Evolutionary conservation across 1,140 invertebrate species (phyloP).

Genomic region (Calosoma granatense): DNA sequence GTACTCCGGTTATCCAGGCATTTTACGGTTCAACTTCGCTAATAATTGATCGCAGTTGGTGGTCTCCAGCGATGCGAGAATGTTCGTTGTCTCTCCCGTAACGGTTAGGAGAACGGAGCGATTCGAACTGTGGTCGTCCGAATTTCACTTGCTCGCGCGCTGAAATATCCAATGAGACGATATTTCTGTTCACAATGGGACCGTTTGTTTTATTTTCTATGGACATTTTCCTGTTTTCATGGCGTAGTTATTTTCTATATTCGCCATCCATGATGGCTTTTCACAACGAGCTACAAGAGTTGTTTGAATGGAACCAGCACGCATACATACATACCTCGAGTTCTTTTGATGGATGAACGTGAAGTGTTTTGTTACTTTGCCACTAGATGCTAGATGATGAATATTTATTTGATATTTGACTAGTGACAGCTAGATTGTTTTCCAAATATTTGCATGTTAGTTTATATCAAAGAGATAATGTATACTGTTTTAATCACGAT

Average conservation of each 20-base stretch:
- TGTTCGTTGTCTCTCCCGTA: not conserved
- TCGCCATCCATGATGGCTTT: not conserved
- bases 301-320: too few relatives aligned
- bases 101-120: not conserved
- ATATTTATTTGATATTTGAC: too few relatives aligned
- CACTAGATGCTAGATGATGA: too few relatives aligned
- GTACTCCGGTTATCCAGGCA: not conserved
- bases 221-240: constrained; percentile 5
- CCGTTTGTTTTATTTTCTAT: constrained; percentile 6
- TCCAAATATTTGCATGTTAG: too few relatives aligned
- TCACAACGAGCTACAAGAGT: not conserved
- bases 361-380: too few relatives aligned
- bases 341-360: too few relatives aligned
- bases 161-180: not conserved
- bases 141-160: too few relatives aligned
- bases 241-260: constrained; percentile 2
- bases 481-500: too few relatives aligned
- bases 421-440: too few relatives aligned
- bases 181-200: not conserved
- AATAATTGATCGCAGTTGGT: constrained; percentile 7
- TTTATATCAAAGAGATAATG: too few relatives aligned
- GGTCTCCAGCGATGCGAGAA: too few relatives aligned
- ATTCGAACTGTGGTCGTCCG: not conserved
- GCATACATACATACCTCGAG: too few relatives aligned
- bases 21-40: constrained; percentile 2